phyloP scores from a whole-genome alignment of 2,797 vertebrate species.

The Galagoides demidoff region DNA sequence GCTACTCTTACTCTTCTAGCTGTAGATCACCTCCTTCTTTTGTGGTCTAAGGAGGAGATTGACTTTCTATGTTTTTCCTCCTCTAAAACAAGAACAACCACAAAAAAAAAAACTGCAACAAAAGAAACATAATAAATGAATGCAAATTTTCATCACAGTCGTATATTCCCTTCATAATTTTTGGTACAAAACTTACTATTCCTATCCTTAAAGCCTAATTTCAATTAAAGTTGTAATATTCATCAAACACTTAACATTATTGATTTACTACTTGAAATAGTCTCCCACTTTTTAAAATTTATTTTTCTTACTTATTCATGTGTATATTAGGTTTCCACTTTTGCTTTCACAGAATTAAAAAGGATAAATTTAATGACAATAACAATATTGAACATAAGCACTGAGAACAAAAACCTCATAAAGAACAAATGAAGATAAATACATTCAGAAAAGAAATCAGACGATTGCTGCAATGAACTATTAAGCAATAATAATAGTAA shows the following conservation, averaged over 20 bases:
- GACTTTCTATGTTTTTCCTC: background rate
- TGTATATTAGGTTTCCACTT: too few species aligned
- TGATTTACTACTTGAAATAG: conserved; percentile 39
- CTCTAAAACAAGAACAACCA: background rate
- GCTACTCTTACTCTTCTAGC: background rate
- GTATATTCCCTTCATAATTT: background rate
- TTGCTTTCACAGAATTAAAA: too few species aligned
- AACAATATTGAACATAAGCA: too few species aligned
- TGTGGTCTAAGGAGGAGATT: background rate
- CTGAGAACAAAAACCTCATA: too few species aligned
- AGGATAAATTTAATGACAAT: too few species aligned
- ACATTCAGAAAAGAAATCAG: too few species aligned
- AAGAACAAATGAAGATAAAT: too few species aligned
- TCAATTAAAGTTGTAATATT: conserved; percentile 49
- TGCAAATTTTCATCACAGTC: background rate
- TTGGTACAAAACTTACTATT: conserved; percentile 15
- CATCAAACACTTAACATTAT: conserved; percentile 46
- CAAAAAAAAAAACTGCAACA: background rate
- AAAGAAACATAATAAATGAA: conserved; percentile 16
- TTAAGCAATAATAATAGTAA: too few species aligned
- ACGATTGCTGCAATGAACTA: too few species aligned
- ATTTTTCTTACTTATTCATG: too few species aligned
- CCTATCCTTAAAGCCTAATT: background rate
- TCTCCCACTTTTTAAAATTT: background rate
- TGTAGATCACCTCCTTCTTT: background rate